Evolutionary conservation across 2,113 vertebrate species (phyloP).

Genomic region (Zosterops lateralis): DNA sequence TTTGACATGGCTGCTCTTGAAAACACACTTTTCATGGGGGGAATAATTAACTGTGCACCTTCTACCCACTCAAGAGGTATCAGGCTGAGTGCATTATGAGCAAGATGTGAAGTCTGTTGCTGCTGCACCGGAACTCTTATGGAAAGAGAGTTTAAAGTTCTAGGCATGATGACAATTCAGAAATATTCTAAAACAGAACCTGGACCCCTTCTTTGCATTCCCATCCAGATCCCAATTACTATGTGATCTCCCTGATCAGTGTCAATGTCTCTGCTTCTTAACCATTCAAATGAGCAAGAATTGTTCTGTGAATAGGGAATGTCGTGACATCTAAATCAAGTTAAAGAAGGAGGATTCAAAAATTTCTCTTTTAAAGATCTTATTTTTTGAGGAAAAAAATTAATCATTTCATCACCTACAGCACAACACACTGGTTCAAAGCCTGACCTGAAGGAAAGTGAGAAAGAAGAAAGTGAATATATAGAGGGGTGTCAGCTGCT

Average conservation of each 20-base stretch:
- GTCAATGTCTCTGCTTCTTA: not conserved
- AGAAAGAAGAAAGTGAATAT: conserved; percentile 18
- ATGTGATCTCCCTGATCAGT: not conserved
- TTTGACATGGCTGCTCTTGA: conserved; percentile 21
- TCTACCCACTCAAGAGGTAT: not conserved
- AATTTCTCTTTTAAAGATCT: not conserved
- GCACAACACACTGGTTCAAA: conserved; percentile 2
- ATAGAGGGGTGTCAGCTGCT: not conserved
- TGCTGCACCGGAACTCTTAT: not conserved
- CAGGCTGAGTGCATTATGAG: not conserved
- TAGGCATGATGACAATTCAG: not conserved
- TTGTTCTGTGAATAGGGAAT: not conserved
- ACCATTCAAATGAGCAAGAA: not conserved
- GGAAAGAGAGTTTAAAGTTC: not conserved
- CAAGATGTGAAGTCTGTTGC: not conserved
- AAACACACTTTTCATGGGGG: not conserved
- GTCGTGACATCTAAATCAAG: not conserved
- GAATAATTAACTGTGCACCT: conserved; percentile 3
- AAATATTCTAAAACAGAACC: not conserved
- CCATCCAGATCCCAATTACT: not conserved
- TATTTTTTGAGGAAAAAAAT: fast-evolving
- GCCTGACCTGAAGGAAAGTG: conserved; percentile 26
- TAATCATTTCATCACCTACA: not conserved
- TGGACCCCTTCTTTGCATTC: not conserved
- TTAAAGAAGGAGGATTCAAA: not conserved